Conservation (phyloP, 2,888 invertebrate genomes). For the Oscheius sp. region DNA sequence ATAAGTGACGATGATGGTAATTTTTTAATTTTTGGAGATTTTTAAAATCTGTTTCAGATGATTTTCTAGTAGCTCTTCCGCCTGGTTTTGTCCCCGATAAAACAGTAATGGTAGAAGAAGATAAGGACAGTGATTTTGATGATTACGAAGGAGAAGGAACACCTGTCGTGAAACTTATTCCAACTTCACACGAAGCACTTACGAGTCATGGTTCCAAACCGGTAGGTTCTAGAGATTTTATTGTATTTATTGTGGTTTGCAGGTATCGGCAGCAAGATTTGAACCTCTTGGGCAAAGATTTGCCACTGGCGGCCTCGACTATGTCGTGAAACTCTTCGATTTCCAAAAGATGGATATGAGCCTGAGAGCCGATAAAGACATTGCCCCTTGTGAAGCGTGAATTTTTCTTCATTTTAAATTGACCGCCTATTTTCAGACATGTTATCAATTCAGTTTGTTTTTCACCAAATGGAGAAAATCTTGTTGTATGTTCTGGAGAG, state of each 20-base stretch:
- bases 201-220: conserved; percentile 91
- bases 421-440: conserved; percentile 77
- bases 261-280: conserved; percentile 84
- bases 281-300: conserved; percentile 93
- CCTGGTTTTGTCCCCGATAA: conserved; percentile 65
- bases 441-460: conserved; percentile 90
- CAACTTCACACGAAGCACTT: conserved; percentile 79
- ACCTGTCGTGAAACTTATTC: conserved; percentile 75
- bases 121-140: conserved; percentile 72
- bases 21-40: not conserved
- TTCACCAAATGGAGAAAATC: conserved; percentile 91
- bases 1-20: conserved; percentile 21
- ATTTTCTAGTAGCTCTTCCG: conserved; percentile 66
- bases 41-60: conserved; percentile 44
- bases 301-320: conserved; percentile 92
- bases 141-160: conserved; percentile 64
- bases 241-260: not conserved
- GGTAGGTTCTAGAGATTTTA: conserved; percentile 78
- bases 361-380: conserved; percentile 78
- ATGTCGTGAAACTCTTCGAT: conserved; percentile 92
- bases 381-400: conserved; percentile 66
- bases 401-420: conserved; percentile 15
- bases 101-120: conserved; percentile 40
- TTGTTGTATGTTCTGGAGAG: conserved; percentile 91
- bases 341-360: conserved; percentile 94